phyloP scores from a whole-genome alignment of 2,888 invertebrate species.

The Pristionchus maxplancki region DNA sequence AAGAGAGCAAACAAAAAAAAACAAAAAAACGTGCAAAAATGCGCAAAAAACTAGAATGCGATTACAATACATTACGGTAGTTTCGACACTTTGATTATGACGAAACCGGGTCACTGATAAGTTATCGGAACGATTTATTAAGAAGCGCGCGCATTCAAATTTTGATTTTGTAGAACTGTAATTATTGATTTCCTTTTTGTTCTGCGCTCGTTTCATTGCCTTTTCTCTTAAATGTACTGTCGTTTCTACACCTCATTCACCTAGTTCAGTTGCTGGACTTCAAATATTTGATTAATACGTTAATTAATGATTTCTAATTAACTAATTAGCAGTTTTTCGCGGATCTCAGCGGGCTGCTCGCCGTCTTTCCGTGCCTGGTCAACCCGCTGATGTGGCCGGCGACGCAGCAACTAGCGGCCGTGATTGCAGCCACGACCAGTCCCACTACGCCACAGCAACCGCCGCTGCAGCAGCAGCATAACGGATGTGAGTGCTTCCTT shows the following conservation, averaged over 20 bases:
- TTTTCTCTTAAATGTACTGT: too few relatives aligned
- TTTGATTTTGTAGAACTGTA: too few relatives aligned
- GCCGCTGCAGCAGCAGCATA: neutral
- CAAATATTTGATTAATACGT: neutral
- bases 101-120: too few relatives aligned
- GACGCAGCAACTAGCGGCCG: constrained; percentile 17
- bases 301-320: neutral
- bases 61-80: too few relatives aligned
- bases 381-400: constrained; percentile 41
- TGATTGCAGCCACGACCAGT: constrained; percentile 5
- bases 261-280: neutral
- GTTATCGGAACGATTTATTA: too few relatives aligned
- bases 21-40: neutral
- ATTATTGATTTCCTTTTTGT: too few relatives aligned
- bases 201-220: too few relatives aligned
- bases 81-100: too few relatives aligned
- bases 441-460: neutral
- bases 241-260: too few relatives aligned
- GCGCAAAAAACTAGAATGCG: neutral
- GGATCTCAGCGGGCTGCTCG: constrained; percentile 2
- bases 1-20: too few relatives aligned
- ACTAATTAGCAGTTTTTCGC: neutral
- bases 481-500: neutral
- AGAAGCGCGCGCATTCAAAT: too few relatives aligned
- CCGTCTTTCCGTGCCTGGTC: constrained; percentile 23